These are phyloP conservation scores for Drosophila antonietae DNA, from an alignment of 2,888 invertebrate species.

Conservation along the genomic window DNA sequence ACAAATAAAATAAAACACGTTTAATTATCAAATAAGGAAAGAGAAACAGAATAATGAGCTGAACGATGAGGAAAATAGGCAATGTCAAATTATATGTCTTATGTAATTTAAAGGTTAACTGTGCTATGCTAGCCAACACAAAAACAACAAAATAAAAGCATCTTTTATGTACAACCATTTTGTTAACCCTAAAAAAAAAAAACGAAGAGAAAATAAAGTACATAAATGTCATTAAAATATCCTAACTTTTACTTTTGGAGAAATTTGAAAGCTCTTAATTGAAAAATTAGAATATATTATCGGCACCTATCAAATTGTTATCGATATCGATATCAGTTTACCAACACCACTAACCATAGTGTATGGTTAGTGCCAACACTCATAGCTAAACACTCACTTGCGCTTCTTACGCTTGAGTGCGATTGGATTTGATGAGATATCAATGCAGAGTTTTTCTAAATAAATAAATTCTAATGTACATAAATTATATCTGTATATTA, in stretches of 20 bases:
- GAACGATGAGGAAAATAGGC: conserved; percentile 49
- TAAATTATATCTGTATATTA: not conserved
- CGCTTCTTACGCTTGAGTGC: not conserved
- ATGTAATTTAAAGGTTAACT: conserved; percentile 56
- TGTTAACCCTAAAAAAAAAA: conserved; percentile 58
- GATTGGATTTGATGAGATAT: not conserved
- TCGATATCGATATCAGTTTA: too few species aligned
- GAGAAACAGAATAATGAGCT: conserved; percentile 29
- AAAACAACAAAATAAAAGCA: conserved; percentile 30
- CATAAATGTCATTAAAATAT: conserved; percentile 70
- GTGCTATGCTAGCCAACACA: conserved; percentile 34
- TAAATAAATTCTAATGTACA: not conserved
- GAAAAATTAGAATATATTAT: not conserved
- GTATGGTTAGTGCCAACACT: too few species aligned
- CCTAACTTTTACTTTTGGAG: not conserved
- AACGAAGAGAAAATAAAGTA: conserved; percentile 58
- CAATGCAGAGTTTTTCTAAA: not conserved
- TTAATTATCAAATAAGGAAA: conserved; percentile 38
- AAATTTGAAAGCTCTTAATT: not conserved
- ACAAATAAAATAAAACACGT: conserved; percentile 11
- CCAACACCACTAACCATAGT: too few species aligned
- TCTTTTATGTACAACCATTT: conserved; percentile 75
- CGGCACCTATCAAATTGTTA: not conserved
- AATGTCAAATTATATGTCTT: conserved; percentile 77
- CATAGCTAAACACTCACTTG: not conserved